A percentile compares a stretch with the other conserved stretches of the same genome.
Conservation (phyloP, 2,113 vertebrate species). For the Paracanthobrama guichenoti region DNA sequence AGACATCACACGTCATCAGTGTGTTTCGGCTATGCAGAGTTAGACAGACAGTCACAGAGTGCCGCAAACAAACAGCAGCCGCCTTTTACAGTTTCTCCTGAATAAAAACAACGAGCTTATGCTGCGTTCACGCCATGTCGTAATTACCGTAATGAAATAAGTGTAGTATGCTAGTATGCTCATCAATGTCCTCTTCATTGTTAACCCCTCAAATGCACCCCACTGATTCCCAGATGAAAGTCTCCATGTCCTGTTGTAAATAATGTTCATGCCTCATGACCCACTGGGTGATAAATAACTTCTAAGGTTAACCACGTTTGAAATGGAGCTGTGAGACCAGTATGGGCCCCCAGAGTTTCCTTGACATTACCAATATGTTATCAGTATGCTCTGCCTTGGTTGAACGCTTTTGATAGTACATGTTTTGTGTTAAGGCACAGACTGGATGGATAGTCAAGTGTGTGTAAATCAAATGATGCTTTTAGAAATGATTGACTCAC, state of each 20-base stretch:
- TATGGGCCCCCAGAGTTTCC: slow-evolving; percentile 72
- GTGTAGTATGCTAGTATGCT: not conserved
- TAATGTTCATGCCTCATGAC: slow-evolving; percentile 70
- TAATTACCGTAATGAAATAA: too few relatives aligned
- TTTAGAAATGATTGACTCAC: not conserved
- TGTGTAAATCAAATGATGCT: not conserved
- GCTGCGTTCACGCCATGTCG: too few relatives aligned
- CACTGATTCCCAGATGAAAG: slow-evolving; percentile 55
- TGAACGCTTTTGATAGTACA: slow-evolving; percentile 53
- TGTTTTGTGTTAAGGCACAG: slow-evolving; percentile 50
- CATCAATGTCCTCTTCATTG: slow-evolving; percentile 53
- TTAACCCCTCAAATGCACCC: slow-evolving; percentile 33
- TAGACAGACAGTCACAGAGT: too few relatives aligned
- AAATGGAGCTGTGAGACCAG: slow-evolving; percentile 75
- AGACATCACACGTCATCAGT: too few relatives aligned
- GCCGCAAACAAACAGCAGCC: too few relatives aligned
- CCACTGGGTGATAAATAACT: slow-evolving; percentile 75
- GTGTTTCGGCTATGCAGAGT: too few relatives aligned
- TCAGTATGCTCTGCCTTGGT: slow-evolving; percentile 61
- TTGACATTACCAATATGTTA: slow-evolving; percentile 76
- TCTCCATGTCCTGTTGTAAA: slow-evolving; percentile 73
- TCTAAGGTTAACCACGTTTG: slow-evolving; percentile 76
- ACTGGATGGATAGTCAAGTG: slow-evolving; percentile 42
- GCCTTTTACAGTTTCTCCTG: too few relatives aligned
- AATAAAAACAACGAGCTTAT: too few relatives aligned